A percentile compares a stretch with the other conserved stretches of the same genome.
phyloP scores from a whole-genome alignment of 2,797 vertebrate genomes.

The Enteromius paludinosus region DNA sequence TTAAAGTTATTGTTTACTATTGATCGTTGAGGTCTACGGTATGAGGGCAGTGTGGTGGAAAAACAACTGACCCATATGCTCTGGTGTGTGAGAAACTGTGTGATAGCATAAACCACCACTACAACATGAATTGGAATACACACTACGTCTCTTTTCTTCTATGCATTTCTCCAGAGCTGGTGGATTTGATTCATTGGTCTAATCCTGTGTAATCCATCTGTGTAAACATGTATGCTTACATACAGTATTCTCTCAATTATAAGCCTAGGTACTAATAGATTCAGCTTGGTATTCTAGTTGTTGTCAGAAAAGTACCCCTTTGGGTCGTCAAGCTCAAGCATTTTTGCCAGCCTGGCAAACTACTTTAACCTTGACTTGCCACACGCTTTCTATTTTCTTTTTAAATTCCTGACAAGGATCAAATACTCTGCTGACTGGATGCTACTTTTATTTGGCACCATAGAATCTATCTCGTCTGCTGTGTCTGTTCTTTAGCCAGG shows the following conservation, averaged over 20 bases:
- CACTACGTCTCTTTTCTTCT: neutral
- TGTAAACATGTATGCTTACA: slow-evolving; percentile 25
- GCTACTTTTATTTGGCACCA: neutral
- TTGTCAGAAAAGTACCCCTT: slow-evolving; percentile 16
- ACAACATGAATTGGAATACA: neutral
- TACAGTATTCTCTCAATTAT: slow-evolving; percentile 11
- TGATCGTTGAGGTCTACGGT: slow-evolving; percentile 49
- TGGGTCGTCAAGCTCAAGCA: neutral
- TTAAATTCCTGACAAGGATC: neutral
- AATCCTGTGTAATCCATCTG: slow-evolving; percentile 29
- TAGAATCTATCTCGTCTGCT: neutral
- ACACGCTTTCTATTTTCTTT: neutral
- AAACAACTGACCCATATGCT: slow-evolving; percentile 52
- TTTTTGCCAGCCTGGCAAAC: neutral
- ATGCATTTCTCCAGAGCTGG: slow-evolving; percentile 6
- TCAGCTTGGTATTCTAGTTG: slow-evolving; percentile 10
- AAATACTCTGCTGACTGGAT: neutral
- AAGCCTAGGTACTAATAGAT: slow-evolving; percentile 14
- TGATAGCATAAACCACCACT: slow-evolving; percentile 11
- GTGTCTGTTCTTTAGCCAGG: neutral
- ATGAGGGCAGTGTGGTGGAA: slow-evolving; percentile 55
- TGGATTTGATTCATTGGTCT: slow-evolving; percentile 20
- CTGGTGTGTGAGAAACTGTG: slow-evolving; percentile 28
- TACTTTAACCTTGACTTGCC: neutral
- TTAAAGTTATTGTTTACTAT: slow-evolving; percentile 60